Evolutionary conservation across 2,888 invertebrate genomes (phyloP).

Genomic region (Eurois occulta): DNA sequence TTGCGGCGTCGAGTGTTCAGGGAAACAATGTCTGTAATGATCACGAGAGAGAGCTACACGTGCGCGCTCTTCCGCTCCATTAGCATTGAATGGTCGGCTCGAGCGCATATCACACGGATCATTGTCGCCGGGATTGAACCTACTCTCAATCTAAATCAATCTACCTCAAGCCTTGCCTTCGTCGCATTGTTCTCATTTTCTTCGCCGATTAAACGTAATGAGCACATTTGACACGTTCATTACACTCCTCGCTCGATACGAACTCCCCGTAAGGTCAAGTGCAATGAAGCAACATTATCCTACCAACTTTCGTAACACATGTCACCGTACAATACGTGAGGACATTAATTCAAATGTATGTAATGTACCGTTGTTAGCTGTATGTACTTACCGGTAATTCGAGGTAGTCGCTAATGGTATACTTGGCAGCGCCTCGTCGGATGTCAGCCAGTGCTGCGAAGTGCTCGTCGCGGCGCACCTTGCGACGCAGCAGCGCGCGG

Average conservation of each 20-base stretch:
- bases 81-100: slow-evolving; percentile 88
- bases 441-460: slow-evolving; percentile 92
- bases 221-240: slow-evolving; percentile 84
- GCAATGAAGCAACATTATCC: slow-evolving; percentile 77
- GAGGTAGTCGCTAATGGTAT: slow-evolving; percentile 91
- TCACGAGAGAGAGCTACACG: slow-evolving; percentile 83
- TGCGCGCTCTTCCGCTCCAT: slow-evolving; percentile 87
- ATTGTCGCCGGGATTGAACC: slow-evolving; percentile 83
- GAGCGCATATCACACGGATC: slow-evolving; percentile 83
- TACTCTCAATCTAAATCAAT: slow-evolving; percentile 85
- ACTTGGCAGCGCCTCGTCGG: slow-evolving; percentile 92
- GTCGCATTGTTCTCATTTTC: slow-evolving; percentile 84
- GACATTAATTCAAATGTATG: slow-evolving; percentile 63
- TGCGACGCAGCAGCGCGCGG: slow-evolving; percentile 91
- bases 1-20: slow-evolving; percentile 71
- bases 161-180: slow-evolving; percentile 74
- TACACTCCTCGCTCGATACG: slow-evolving; percentile 72
- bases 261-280: slow-evolving; percentile 79
- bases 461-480: slow-evolving; percentile 92
- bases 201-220: slow-evolving; percentile 84
- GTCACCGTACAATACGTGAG: slow-evolving; percentile 64
- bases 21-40: slow-evolving; percentile 83
- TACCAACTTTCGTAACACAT: slow-evolving; percentile 72
- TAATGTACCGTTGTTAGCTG: slow-evolving; percentile 58
- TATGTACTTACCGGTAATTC: slow-evolving; percentile 92